Evolutionary conservation across 2,113 vertebrate species (phyloP).

Genomic region (Strix aluco): DNA sequence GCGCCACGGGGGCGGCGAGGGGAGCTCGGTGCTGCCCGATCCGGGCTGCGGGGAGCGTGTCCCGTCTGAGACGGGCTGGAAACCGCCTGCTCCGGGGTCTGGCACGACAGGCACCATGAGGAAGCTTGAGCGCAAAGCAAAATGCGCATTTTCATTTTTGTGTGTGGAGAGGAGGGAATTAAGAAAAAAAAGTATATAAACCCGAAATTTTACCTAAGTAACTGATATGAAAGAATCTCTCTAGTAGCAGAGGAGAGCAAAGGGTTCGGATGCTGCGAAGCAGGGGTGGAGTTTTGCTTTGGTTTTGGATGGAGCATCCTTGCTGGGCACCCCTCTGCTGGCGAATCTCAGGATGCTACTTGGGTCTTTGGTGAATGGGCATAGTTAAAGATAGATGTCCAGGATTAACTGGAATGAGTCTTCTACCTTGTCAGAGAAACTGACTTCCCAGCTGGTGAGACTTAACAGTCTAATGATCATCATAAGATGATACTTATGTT

Average conservation of each 20-base stretch:
- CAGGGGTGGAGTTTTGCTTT: not conserved
- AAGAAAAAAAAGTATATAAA: not conserved
- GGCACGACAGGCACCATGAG: fast-evolving
- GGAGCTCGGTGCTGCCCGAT: not conserved
- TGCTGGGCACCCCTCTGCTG: not conserved
- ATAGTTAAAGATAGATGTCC: not conserved
- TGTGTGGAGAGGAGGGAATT: too few relatives aligned
- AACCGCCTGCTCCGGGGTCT: not conserved
- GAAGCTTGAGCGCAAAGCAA: not conserved
- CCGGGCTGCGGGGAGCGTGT: not conserved
- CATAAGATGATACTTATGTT: not conserved
- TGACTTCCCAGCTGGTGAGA: not conserved
- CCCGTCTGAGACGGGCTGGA: not conserved
- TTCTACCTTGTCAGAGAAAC: not conserved
- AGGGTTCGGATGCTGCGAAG: not conserved
- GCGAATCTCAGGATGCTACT: not conserved
- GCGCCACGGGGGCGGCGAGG: too few relatives aligned
- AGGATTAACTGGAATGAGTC: not conserved
- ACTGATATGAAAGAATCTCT: not conserved
- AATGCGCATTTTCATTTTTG: fast-evolving
- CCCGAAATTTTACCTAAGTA: not conserved
- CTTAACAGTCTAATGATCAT: not conserved
- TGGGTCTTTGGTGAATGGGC: fast-evolving
- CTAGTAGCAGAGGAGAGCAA: not conserved
- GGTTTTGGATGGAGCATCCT: not conserved